Base-by-base conservation (phyloP, 2,797 vertebrate genomes). In the Diglossa cyanea region DNA sequence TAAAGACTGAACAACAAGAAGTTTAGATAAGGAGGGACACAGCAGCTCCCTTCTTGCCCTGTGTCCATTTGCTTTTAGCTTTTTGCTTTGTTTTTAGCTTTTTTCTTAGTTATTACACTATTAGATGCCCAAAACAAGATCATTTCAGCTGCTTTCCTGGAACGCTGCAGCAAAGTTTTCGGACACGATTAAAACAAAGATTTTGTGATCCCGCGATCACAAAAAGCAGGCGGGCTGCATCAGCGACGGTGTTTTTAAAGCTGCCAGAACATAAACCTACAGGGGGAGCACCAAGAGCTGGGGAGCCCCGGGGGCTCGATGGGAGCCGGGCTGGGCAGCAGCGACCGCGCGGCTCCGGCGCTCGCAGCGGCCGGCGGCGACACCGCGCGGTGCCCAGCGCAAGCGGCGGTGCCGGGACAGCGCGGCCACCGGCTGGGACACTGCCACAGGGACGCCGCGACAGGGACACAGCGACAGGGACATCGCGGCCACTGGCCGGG, bases 311-410 rank as follows among this genome's bases (percentile, higher is more conserved):
- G 4, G 12, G 9, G 20, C n/a, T 18, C 10, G 5, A 0, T 5
- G 30, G 42, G 44, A 28, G n/a, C 44, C 40, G 0, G 25, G 7
- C 6, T 0, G 4, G 58, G 58, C 58, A 17, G 57, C 35, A 8
- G n/a, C n/a, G 4, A 2, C 17, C 9, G 17, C 9, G 47, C 5
- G 5, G 17, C n/a, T 18, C 14, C 37, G 45, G 53, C 5, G 15
- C 17, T 37, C 31, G 12, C 53, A 5, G 90, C 30, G 47, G 15
- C 65, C 78, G 15, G 17, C 30, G 78, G 96, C 24, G 97, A 96
- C 97, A 96, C 88, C 97, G 95, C 63, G 97, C 93, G 96, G 97
- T 11, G 48, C 31, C 17, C 3, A 4, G 0, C 7, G 0, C 24
- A 0, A 1, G 15, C 1, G 11, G 0, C 6, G 10, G 30, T 4